phyloP scores from a whole-genome alignment of 2,888 invertebrate species.

The Chloromyia formosa region DNA sequence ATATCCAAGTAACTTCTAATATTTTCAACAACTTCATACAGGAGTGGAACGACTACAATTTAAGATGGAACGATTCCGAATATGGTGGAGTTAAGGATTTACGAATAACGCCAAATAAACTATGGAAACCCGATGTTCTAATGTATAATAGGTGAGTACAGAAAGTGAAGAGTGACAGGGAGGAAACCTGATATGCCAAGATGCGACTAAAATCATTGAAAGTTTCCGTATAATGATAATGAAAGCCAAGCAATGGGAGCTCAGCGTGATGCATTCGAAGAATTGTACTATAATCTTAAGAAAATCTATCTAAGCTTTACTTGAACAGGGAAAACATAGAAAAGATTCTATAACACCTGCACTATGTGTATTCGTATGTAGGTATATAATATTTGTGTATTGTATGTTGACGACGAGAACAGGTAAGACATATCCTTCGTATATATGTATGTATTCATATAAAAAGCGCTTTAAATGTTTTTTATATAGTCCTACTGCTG shows the following conservation, averaged over 20 bases:
- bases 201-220: background rate
- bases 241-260: background rate
- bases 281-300: too few relatives aligned
- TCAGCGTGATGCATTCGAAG: background rate
- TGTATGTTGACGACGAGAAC: background rate
- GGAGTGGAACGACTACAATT: constrained; percentile 99
- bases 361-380: background rate
- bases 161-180: background rate
- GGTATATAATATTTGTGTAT: background rate
- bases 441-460: background rate
- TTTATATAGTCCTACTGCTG: background rate
- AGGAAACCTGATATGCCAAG: too few relatives aligned
- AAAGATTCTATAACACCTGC: background rate
- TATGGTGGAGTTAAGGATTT: constrained; percentile 94
- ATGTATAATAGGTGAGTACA: constrained; percentile 96
- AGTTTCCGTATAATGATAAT: too few relatives aligned
- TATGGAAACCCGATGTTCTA: constrained; percentile 99
- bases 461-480: constrained; percentile 3
- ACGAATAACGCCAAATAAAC: constrained; percentile 91
- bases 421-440: constrained; percentile 1
- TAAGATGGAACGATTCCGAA: constrained; percentile 95
- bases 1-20: background rate
- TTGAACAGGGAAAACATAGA: too few relatives aligned
- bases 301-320: too few relatives aligned
- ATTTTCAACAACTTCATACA: constrained; percentile 62